Evolutionary conservation across 2,113 vertebrate species (phyloP).

Genomic region (Columbina picui): DNA sequence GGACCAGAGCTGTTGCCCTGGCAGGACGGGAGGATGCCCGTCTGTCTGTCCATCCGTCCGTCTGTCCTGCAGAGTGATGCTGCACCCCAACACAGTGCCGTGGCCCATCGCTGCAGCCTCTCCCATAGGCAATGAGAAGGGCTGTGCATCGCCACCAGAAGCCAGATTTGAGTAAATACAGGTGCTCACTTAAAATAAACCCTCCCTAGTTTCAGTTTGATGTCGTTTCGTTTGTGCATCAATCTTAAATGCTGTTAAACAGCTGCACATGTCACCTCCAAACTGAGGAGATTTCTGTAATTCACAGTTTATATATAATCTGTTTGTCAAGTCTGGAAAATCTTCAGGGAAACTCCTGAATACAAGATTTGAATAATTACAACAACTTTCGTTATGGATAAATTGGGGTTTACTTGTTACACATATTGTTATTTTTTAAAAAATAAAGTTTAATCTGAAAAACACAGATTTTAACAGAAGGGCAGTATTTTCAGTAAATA

Average conservation of each 20-base stretch:
- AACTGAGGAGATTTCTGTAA: background rate
- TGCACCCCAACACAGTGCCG: accelerated
- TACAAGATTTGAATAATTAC: background rate
- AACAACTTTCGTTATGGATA: background rate
- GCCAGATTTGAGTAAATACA: background rate
- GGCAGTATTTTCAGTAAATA: background rate
- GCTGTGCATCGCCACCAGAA: background rate
- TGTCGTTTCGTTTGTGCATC: background rate
- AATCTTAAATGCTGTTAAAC: background rate
- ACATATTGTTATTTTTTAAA: background rate
- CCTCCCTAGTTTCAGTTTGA: background rate
- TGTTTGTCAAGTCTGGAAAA: background rate
- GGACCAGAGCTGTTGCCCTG: accelerated
- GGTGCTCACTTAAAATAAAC: slow-evolving; percentile 53
- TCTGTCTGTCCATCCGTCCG: background rate
- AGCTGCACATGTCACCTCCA: background rate
- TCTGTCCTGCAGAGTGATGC: background rate
- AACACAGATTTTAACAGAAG: background rate
- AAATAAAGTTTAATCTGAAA: background rate
- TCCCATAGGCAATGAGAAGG: accelerated
- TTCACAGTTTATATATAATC: background rate
- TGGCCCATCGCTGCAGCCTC: background rate
- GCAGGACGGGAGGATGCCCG: background rate
- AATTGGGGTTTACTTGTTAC: background rate
- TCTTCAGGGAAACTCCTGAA: background rate